Evolutionary conservation across 2,113 vertebrate genomes (phyloP), one percentile per base, ranked within the genome.

Genomic region (Melanocharis versteri): DNA sequence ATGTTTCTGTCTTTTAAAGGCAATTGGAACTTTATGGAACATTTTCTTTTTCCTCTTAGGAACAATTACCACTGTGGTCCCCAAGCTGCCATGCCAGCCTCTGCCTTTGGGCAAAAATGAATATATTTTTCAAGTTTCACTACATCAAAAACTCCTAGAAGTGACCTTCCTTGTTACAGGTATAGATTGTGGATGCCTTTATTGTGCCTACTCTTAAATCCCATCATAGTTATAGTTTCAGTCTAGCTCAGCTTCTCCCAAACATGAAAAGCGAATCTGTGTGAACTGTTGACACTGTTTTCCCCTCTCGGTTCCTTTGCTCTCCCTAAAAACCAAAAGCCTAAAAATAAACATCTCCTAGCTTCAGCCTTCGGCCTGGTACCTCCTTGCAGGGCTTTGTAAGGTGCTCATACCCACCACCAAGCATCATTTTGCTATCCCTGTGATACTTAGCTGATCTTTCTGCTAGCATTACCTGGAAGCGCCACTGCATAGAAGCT

Each of bases 61-160:
- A 96, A 89, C 96, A 98, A 94, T 93, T 96, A 95, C 81, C 19
- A 2, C 81, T 83, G 66, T 64, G 73, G 86, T 97, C 71, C 89
- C 91, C 70, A 94, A 86, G 95, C 73, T 97, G 73, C 90, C 77
- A 84, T 93, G 87, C 91, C 90, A 96, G 89, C 95, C 90, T 90
- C 94, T 96, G 95, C 89, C 96, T 97, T 96, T 97, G 95, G 96
- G 95, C 97, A 96, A 96, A 95, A 93, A 96, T 93, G 87, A 97
- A 97, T 83, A 90, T 82, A 69, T 45, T 80, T 95, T 94, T 72
- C 45, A 94, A 87, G 78, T 93, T 94, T 93, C 47, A 87, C 61
- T 85, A 88, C 87, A 94, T 95, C 75, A 92, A 93, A 97, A 93
- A 60, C 79, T 94, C 91, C 91, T 83, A 91, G 83, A 96, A 82